Base-by-base conservation (phyloP, 2,113 vertebrate genomes). In the Climacteris rufus region DNA sequence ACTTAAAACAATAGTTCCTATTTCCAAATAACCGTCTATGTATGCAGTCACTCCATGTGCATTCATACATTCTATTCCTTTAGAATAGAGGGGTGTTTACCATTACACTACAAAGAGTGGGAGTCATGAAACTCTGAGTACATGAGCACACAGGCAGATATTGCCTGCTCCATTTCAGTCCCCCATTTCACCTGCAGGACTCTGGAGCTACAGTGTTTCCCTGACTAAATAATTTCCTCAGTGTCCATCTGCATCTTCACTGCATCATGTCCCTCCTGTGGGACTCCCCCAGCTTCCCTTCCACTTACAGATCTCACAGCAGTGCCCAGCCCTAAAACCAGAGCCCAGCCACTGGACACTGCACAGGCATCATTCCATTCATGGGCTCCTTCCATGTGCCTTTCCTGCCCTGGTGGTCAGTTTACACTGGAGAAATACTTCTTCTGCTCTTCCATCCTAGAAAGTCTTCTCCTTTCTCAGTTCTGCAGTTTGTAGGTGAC, bases 361-460 rank as follows among this genome's bases (percentile, higher is more conserved):
- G 52, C 0, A 0, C 0, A 0, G n/a, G 7, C 23, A 28, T 78
- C 1, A 0, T 37, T 83, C n/a, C 12, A 4, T 75, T 74, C 3
- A 1, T 23, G 31, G 39, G 15, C 54, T 84, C 23, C 61, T 60
- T 74, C 44, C 16, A 4, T 13, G 24, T 45, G 33, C 33, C 40
- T 61, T 81, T 42, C 19, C 37, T 35, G 33, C 54, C 39, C 59
- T 68, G 19, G 22, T 68, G n/a, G 27, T 40, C 76, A 28, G 12
- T n/a, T 82, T 56, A n/a, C 15, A 1, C 23, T 53, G 13, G 18
- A 42, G 39, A 59, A 81, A 66, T 59, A 21, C 25, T 57, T 15
- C 11, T 84, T 44, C 27, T 57, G 22, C 45, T 15, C 1, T 25
- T 44, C 22, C 50, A 20, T 45, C 23, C 31, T 9, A 1, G 31